Base-by-base conservation (phyloP, 92 coral and sea anemone species). In the Umimayanthus kanabou region DNA sequence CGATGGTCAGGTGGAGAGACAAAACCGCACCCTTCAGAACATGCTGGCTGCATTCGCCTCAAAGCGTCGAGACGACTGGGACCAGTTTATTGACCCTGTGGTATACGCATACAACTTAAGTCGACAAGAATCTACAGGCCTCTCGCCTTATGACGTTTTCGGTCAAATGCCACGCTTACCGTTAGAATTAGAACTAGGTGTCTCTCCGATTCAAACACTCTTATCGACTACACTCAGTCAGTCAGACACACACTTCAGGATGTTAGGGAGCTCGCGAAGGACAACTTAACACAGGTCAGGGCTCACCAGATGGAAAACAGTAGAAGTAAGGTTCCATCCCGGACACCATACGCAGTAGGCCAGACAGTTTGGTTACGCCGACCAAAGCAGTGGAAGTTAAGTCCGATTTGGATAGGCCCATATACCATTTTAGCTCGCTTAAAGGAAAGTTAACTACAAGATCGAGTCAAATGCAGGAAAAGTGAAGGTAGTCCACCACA, bases 11-110 rank as follows among this genome's bases (percentile, higher is more conserved):
- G 88, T 85, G 3, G 93, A 91, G 84, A 58, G 85, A 0, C 90
- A 87, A 76, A 87, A 87, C 84, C 40, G 90, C 43, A 87, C 90
- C n/a, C 80, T 87, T 4, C 73, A 80, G 50, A 80, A 78, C 73
- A 91, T 87, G 93, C 89, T 88, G n/a, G 55, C 89, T 2, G 79
- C 84, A 23, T 85, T 91, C 79, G 84, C 65, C 28, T 88, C 94
- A 26, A 85, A 82, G 42, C 91, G 29, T 14, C 45, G 47, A 58
- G 90, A 79, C 42, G 88, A 88, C 82, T 91, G 90, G 94, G 89
- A 91, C 29, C 50, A 58, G 33, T 85, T 70, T 74, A 50, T 91
- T 26, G 88, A 88, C 30, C 76, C 77, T 1, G 82, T 83, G 11
- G 88, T 82, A 5, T 91, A 76, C 69, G 91, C 93, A 13, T 91